phyloP scores from a whole-genome alignment of 2,888 invertebrate genomes.

The Lampropteryx suffumata region DNA sequence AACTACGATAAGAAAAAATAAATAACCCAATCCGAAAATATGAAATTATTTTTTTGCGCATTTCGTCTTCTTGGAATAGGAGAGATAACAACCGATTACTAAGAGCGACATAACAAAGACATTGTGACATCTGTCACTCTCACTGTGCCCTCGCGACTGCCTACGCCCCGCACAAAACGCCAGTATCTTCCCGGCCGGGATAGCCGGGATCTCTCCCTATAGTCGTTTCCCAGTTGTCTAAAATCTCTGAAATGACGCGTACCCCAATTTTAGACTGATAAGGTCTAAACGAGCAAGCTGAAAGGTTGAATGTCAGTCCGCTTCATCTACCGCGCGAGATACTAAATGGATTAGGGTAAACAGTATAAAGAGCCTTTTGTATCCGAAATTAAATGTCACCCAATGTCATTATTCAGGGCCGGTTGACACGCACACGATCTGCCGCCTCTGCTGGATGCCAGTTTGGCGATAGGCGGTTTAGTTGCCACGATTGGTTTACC shows the following conservation, averaged over 20 bases:
- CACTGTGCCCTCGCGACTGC: no score
- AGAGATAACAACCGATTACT: no score
- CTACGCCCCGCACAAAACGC: no score
- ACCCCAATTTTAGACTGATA: constrained; percentile 21
- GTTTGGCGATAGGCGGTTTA: constrained; percentile 35
- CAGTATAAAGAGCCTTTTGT: constrained; percentile 80
- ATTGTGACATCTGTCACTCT: background rate
- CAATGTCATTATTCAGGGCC: constrained; percentile 76
- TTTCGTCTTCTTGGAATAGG: no score
- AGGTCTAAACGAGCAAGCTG: constrained; percentile 42
- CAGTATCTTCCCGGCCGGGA: no score
- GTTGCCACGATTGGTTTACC: constrained; percentile 42
- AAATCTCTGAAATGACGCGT: constrained; percentile 19
- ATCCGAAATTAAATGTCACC: constrained; percentile 80
- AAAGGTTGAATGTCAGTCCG: constrained; percentile 51
- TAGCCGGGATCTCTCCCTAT: no score
- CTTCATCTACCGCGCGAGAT: constrained; percentile 42
- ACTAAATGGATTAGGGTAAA: constrained; percentile 76
- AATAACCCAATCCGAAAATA: no score
- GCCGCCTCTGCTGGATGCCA: constrained; percentile 42
- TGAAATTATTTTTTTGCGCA: no score
- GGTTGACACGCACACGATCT: constrained; percentile 69
- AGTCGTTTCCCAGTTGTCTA: constrained; percentile 5
- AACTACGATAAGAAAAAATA: no score
- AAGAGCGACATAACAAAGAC: background rate